These are phyloP conservation scores for Neocrepidodera transversa DNA, from an alignment of 2,888 invertebrate species.

Conservation along the genomic window DNA sequence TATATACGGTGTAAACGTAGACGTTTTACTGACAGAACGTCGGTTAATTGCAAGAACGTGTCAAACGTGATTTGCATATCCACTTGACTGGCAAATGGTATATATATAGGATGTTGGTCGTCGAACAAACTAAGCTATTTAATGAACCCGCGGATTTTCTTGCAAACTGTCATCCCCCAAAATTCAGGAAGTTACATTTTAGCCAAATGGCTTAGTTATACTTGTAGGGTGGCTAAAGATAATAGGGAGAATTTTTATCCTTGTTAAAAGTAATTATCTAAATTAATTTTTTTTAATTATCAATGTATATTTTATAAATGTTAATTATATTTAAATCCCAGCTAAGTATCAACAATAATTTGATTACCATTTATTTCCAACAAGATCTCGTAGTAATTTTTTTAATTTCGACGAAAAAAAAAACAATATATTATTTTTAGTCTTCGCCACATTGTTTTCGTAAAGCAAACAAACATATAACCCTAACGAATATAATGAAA, in stretches of 20 bases:
- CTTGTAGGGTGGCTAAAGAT: constrained; percentile 6
- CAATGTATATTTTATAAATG: too few relatives aligned
- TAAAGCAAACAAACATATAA: constrained; percentile 17
- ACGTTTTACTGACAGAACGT: constrained; percentile 33
- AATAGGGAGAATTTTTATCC: constrained; percentile 10
- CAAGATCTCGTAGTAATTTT: too few relatives aligned
- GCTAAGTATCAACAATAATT: too few relatives aligned
- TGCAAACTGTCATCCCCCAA: constrained; percentile 9
- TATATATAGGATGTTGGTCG: constrained; percentile 32
- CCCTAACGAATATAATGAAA: constrained; percentile 20
- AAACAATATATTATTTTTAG: constrained; percentile 9
- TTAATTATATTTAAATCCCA: too few relatives aligned
- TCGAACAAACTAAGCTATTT: constrained; percentile 55
- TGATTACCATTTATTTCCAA: too few relatives aligned
- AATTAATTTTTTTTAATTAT: too few relatives aligned
- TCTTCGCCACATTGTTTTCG: constrained; percentile 24
- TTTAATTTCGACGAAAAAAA: too few relatives aligned
- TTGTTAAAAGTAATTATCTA: too few relatives aligned
- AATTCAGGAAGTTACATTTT: constrained; percentile 12
- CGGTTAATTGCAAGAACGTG: constrained; percentile 57
- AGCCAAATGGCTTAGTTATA: constrained; percentile 21
- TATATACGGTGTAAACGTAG: too few relatives aligned
- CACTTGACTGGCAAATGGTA: constrained; percentile 38
- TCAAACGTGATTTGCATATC: constrained; percentile 57
- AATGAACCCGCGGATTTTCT: constrained; percentile 29